Percentiles rank a stretch among this genome's conserved stretches.
phyloP scores from a whole-genome alignment of 2,888 invertebrate species.

The Erannis defoliaria region DNA sequence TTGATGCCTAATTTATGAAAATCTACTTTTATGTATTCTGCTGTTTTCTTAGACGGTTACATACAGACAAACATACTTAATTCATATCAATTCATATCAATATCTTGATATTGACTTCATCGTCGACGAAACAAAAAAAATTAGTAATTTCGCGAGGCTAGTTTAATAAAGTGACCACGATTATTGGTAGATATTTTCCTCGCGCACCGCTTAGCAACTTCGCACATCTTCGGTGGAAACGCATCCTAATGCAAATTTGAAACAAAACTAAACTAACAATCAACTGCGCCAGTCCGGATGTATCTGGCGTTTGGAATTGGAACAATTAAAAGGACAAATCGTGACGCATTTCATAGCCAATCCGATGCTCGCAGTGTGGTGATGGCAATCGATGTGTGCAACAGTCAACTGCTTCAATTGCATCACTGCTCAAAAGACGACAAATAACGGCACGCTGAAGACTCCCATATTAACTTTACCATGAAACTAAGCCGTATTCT shows the following conservation, averaged over 20 bases:
- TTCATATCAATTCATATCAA: too few species aligned
- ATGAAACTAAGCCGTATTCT: not conserved
- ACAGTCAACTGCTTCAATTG: constrained; percentile 53
- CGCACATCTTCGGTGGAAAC: too few species aligned
- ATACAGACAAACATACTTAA: too few species aligned
- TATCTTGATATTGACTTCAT: too few species aligned
- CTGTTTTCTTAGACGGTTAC: too few species aligned
- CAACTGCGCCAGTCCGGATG: constrained; percentile 39
- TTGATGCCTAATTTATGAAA: too few species aligned
- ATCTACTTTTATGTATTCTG: too few species aligned
- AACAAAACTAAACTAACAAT: constrained; percentile 21
- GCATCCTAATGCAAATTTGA: constrained; percentile 18
- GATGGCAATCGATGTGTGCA: constrained; percentile 51
- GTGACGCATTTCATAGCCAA: constrained; percentile 60
- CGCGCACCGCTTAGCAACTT: too few species aligned
- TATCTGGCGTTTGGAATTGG: constrained; percentile 57
- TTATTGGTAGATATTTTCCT: too few species aligned
- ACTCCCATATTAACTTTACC: not conserved
- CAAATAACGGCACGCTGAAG: constrained; percentile 48
- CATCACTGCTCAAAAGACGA: constrained; percentile 57
- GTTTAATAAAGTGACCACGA: too few species aligned
- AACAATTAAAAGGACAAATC: constrained; percentile 68
- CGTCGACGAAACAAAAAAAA: too few species aligned
- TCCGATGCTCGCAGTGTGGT: constrained; percentile 51
- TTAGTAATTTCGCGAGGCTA: too few species aligned